These are phyloP conservation scores for Bujurquina vittata DNA, from an alignment of 2,113 vertebrate species.

Conservation along the genomic window DNA sequence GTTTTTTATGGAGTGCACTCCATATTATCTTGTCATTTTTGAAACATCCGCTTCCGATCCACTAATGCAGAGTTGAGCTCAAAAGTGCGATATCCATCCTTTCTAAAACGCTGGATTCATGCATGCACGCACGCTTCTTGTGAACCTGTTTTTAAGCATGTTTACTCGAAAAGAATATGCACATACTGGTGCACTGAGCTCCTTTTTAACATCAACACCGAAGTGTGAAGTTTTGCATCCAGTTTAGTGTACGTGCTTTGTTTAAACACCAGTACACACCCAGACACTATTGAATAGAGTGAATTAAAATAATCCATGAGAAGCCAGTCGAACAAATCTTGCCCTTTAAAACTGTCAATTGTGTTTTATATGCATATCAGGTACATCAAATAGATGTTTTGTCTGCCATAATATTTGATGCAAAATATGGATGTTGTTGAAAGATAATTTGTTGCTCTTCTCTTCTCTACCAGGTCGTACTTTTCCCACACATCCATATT, in stretches of 20 bases:
- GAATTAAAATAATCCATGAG: not conserved
- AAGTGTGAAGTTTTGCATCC: slow-evolving; percentile 27
- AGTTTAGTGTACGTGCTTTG: not conserved
- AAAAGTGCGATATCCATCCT: not conserved
- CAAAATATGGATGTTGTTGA: not conserved
- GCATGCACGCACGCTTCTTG: not conserved
- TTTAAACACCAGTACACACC: slow-evolving; percentile 27
- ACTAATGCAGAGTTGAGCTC: not conserved
- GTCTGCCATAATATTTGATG: not conserved
- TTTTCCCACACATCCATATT: slow-evolving; percentile 97
- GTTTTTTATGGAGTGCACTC: slow-evolving; percentile 6
- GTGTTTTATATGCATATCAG: not conserved
- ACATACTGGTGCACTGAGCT: not conserved
- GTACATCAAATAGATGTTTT: not conserved
- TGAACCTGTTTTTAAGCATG: slow-evolving; percentile 26
- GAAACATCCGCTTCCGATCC: slow-evolving; percentile 7
- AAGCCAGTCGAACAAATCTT: not conserved
- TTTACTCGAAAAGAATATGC: not conserved
- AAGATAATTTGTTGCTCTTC: not conserved
- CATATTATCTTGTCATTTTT: slow-evolving; percentile 58
- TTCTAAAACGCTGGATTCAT: slow-evolving; percentile 8
- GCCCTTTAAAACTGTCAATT: not conserved
- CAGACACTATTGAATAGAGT: not conserved
- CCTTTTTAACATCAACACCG: not conserved
- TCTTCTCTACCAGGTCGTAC: slow-evolving; percentile 85